Percentiles rank a stretch among this genome's conserved stretches.
Conservation (phyloP, 2,113 vertebrate genomes). For the Hystrix brachyura region DNA sequence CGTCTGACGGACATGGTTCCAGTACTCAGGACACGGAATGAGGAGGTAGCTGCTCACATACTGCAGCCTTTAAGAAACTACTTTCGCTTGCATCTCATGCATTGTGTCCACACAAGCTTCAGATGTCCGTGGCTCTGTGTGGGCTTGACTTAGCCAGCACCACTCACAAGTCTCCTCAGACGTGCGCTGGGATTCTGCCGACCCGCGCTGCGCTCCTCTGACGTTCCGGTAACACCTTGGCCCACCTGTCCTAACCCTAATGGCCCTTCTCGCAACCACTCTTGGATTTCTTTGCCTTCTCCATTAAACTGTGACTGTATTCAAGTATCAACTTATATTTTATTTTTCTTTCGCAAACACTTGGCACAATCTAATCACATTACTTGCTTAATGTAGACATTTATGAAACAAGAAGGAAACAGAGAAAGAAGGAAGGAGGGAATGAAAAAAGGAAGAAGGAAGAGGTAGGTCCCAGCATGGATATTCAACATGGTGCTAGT, state of each 20-base stretch:
- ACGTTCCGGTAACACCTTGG: not conserved
- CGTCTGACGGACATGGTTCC: not conserved
- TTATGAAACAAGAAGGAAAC: not conserved
- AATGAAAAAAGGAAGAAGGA: not conserved
- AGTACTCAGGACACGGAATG: not conserved
- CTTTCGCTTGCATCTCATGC: not conserved
- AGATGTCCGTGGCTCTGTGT: not conserved
- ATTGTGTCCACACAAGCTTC: not conserved
- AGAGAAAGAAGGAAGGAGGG: not conserved
- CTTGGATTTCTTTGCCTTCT: not conserved
- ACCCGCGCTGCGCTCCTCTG: not conserved
- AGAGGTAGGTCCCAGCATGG: not conserved
- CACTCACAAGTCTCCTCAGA: not conserved
- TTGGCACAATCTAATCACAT: not conserved
- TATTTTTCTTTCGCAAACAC: not conserved
- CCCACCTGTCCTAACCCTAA: fast-evolving
- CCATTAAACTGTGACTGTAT: not conserved
- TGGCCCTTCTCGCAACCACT: not conserved
- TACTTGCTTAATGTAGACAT: not conserved
- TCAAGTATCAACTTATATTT: not conserved
- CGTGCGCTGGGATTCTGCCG: not conserved
- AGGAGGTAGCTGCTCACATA: not conserved
- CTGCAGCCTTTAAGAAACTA: not conserved
- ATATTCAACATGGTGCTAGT: not conserved
- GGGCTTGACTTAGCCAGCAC: not conserved